Conservation (phyloP, 2,888 invertebrate genomes). For the Eumacrocentrus americanus region DNA sequence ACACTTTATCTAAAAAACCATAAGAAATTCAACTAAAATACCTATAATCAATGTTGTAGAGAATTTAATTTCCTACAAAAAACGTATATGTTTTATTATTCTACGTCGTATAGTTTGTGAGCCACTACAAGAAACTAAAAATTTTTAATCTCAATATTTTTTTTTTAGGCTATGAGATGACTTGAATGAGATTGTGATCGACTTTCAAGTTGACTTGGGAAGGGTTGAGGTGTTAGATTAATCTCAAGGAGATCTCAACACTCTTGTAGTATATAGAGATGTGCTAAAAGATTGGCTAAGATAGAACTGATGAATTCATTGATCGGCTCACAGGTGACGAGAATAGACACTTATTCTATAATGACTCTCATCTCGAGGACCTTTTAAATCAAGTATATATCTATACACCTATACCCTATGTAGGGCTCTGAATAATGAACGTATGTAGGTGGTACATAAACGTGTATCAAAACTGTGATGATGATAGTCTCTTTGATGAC, state of each 20-base stretch:
- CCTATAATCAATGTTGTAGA: too few relatives aligned
- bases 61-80: too few relatives aligned
- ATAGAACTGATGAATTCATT: not conserved
- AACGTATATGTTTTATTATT: too few relatives aligned
- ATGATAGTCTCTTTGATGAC: too few relatives aligned
- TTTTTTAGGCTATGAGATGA: too few relatives aligned
- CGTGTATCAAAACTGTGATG: too few relatives aligned
- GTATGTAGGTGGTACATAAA: conserved; percentile 4
- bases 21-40: too few relatives aligned
- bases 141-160: too few relatives aligned
- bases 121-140: too few relatives aligned
- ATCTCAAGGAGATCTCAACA: not conserved
- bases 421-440: conserved; percentile 12
- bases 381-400: not conserved
- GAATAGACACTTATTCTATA: not conserved
- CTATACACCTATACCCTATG: not conserved
- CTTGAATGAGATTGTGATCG: too few relatives aligned
- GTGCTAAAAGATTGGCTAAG: not conserved
- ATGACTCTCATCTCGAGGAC: not conserved
- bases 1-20: too few relatives aligned
- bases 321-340: not conserved
- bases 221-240: not conserved
- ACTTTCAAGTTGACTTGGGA: not conserved
- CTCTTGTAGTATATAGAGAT: not conserved
- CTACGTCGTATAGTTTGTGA: too few relatives aligned